These are phyloP conservation scores for Lasioglossum malachurum DNA, from an alignment of 2,888 invertebrate genomes.

Conservation along the genomic window DNA sequence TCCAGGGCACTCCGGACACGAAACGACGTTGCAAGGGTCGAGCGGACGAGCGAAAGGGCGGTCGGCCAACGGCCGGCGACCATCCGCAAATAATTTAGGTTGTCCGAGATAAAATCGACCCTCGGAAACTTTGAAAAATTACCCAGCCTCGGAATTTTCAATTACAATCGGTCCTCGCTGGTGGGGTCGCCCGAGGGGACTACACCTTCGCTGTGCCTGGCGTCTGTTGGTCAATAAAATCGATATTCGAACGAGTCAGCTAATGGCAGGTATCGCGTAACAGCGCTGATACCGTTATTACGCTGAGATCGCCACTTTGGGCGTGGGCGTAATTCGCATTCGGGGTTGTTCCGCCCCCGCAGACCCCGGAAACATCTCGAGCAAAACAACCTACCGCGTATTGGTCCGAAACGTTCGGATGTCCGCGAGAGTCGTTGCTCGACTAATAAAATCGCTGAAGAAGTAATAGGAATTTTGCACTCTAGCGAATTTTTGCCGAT, in stretches of 20 bases:
- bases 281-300: slow-evolving; percentile 72
- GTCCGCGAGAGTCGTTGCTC: background rate
- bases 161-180: slow-evolving; percentile 10
- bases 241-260: slow-evolving; percentile 64
- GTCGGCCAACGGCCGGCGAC: background rate
- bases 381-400: background rate
- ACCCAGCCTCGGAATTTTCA: slow-evolving; percentile 41
- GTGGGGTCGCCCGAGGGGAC: slow-evolving; percentile 29
- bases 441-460: background rate
- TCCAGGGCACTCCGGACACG: background rate
- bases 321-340: slow-evolving; percentile 58
- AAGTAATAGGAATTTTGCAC: background rate
- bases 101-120: background rate
- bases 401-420: no score
- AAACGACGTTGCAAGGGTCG: background rate
- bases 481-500: background rate
- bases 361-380: background rate
- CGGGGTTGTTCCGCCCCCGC: background rate
- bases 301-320: slow-evolving; percentile 68
- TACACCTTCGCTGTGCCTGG: slow-evolving; percentile 35
- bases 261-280: slow-evolving; percentile 72
- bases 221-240: slow-evolving; percentile 58
- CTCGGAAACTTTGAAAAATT: slow-evolving; percentile 50
- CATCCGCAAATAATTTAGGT: slow-evolving; percentile 42
- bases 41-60: background rate